Evolutionary conservation across 2,797 vertebrate genomes (phyloP), one percentile per base, ranked within the genome.

Genomic region (Nothura maculosa): DNA sequence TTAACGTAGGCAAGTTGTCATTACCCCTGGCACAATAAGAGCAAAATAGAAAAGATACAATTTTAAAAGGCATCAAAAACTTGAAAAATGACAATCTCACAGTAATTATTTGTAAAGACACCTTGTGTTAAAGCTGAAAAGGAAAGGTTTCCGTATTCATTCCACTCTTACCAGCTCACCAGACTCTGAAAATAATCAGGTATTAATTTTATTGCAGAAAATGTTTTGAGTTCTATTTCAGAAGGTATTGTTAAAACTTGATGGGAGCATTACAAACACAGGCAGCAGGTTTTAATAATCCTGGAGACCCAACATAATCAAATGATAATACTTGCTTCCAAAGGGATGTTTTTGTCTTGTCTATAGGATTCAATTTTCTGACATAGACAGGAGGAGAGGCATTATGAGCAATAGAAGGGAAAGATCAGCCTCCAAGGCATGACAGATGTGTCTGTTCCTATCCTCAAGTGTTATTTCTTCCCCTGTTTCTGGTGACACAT

Each of bases 181-280:
- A 85, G 12, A 10, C 43, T 64, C 32, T 68, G 72, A 92, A 92
- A 92, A 90, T 79, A 91, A 86, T 93, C 22, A 54, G 40, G 12
- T 91, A 57, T 88, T 93, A 85, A 84, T 81, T 81, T 86, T 57
- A 45, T 70, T 85, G 18, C 76, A 48, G 79, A 61, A 86, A 93
- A 80, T 86, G 48, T 93, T 94, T 84, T 60, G 52, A 57, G 43
- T 64, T 85, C 67, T 91, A n/a, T 87, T 91, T 91, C 74, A 84
- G 85, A 86, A 90, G 81, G 73, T 63, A 48, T 86, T 96, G 81
- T 77, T 91, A 86, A 90, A 90, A 85, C 52, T 86, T 91, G 78
- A 61, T 90, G 64, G 68, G 38, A 87, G 58, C 74, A 94, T 92
- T 77, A 57, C 85, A 94, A 74, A 78, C 85, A 90, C 27, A 84